These are phyloP conservation scores for Caenorhabditis plicata DNA, from an alignment of 2,888 invertebrate species.

Conservation along the genomic window DNA sequence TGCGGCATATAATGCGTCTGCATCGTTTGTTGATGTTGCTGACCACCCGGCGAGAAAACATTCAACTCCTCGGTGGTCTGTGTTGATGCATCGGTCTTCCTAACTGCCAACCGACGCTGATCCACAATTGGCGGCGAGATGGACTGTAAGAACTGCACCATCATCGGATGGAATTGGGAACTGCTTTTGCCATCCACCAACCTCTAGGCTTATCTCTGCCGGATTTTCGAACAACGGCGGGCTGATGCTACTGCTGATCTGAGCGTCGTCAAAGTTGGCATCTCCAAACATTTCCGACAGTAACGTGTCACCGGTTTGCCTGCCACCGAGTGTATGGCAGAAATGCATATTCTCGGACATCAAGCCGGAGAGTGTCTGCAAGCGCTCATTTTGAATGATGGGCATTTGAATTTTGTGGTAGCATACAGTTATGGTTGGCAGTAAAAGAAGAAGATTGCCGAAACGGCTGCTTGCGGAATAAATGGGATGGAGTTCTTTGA, in stretches of 20 bases:
- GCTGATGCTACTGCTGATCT: slow-evolving; percentile 44
- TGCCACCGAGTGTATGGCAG: slow-evolving; percentile 55
- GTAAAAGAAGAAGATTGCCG: slow-evolving; percentile 59
- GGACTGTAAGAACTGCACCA: slow-evolving; percentile 14
- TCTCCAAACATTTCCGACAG: slow-evolving; percentile 63
- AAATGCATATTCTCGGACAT: slow-evolving; percentile 65
- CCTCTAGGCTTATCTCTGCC: slow-evolving; percentile 57
- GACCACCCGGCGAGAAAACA: slow-evolving; percentile 1
- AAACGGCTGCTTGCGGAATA: slow-evolving; percentile 60
- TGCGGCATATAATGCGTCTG: slow-evolving; percentile 7
- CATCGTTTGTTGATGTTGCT: background rate
- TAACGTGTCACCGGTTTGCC: slow-evolving; percentile 55
- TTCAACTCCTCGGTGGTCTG: slow-evolving; percentile 33
- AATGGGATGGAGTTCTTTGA: slow-evolving; percentile 59
- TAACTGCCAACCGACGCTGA: slow-evolving; percentile 8
- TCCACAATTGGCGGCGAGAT: slow-evolving; percentile 30
- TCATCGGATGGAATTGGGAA: background rate
- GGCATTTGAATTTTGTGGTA: background rate
- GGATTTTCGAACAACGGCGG: slow-evolving; percentile 61
- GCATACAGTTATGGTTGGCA: slow-evolving; percentile 61
- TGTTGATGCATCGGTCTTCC: slow-evolving; percentile 27
- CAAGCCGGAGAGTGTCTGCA: slow-evolving; percentile 61
- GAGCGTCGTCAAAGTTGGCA: slow-evolving; percentile 39
- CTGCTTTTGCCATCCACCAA: slow-evolving; percentile 3
- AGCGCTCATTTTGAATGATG: no score